Percentiles rank a stretch among this genome's conserved stretches.
phyloP scores from a whole-genome alignment of 2,113 vertebrate species.

The Callipepla californica region DNA sequence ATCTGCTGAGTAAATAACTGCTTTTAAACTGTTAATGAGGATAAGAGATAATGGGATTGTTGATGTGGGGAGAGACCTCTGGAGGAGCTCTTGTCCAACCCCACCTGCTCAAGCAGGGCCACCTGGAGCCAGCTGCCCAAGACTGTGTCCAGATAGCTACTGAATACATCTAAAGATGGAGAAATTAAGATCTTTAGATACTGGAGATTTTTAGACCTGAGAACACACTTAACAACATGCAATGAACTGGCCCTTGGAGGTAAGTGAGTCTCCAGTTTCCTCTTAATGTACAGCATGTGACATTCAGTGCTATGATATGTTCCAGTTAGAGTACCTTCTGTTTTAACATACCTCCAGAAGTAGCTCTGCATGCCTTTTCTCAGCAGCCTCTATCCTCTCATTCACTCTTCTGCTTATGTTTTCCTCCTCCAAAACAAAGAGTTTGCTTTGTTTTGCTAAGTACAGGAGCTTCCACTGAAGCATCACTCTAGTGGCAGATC shows the following conservation, averaged over 20 bases:
- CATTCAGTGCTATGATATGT: no score
- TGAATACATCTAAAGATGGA: background rate
- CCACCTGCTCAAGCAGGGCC: background rate
- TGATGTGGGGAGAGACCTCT: background rate
- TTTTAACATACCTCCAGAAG: conserved; percentile 53
- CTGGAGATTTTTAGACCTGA: background rate
- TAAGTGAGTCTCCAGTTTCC: background rate
- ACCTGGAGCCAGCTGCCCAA: background rate
- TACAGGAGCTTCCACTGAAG: conserved; percentile 53
- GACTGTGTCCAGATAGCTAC: background rate
- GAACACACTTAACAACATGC: background rate
- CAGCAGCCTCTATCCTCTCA: background rate
- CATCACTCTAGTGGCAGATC: conserved; percentile 26
- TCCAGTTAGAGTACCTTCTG: background rate
- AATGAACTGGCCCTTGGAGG: background rate
- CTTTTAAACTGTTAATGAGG: background rate
- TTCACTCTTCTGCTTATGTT: background rate
- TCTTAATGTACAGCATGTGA: background rate
- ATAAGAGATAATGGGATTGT: background rate
- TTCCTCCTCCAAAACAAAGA: background rate
- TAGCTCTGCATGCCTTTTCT: background rate
- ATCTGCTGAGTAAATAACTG: background rate
- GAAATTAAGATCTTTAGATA: background rate
- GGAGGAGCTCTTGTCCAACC: background rate
- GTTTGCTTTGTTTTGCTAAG: background rate